Percentiles rank a stretch among this genome's conserved stretches.
Evolutionary conservation across 2,113 vertebrate genomes (phyloP).

Genomic region (Gymnobelideus leadbeateri): DNA sequence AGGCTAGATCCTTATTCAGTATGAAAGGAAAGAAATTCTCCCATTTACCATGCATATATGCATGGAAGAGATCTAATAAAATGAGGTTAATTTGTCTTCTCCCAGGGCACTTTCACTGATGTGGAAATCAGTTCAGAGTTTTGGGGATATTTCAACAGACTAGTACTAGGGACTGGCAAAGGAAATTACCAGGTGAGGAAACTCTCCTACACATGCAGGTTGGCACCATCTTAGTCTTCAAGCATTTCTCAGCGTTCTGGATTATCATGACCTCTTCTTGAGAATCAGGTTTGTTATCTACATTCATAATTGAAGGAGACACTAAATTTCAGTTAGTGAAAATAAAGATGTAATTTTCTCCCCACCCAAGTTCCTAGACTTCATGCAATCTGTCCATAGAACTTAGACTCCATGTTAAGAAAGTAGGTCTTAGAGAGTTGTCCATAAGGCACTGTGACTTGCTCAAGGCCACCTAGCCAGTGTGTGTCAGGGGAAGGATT

Average conservation of each 20-base stretch:
- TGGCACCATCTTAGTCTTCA: not conserved
- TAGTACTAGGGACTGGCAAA: not conserved
- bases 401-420: not conserved
- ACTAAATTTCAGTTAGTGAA: not conserved
- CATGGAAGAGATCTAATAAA: not conserved
- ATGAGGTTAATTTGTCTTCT: not conserved
- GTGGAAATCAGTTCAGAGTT: not conserved
- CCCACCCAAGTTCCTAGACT: not conserved
- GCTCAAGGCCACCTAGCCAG: not conserved
- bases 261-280: too few relatives aligned
- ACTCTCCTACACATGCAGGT: not conserved
- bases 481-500: not conserved
- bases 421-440: not conserved
- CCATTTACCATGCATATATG: not conserved
- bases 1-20: not conserved
- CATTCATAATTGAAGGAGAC: not conserved
- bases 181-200: not conserved
- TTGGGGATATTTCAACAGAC: not conserved
- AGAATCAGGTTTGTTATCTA: not conserved
- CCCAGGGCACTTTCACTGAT: not conserved
- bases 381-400: not conserved
- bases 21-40: not conserved
- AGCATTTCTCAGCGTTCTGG: not conserved
- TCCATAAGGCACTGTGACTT: not conserved
- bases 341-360: not conserved